Base-by-base conservation (phyloP, 2,113 vertebrate species). In the Oncorhynchus gorbuscha region DNA sequence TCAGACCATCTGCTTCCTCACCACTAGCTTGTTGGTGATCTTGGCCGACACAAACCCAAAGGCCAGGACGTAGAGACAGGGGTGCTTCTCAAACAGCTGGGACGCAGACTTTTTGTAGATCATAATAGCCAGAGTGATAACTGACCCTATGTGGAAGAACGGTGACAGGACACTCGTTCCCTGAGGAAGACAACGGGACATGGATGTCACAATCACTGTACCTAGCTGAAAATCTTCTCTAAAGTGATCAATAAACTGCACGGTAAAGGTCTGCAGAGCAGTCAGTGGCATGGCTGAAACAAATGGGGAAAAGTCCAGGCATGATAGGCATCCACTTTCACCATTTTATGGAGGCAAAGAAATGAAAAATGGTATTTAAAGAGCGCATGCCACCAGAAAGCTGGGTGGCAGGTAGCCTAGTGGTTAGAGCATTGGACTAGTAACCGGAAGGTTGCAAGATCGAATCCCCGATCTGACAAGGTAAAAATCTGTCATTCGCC, bases 21-120 rank as follows among this genome's bases (percentile, higher is more conserved):
- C 96, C 95, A 97, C 96, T 69, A 97, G 88, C 82, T 95, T 95
- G 78, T 96, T 97, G 74, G 95, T 97, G 86, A 97, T 94, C 85
- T 97, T 97, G 69, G 96, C 96, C 30, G 96, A 95, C 4, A 95
- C 93, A 85, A 94, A 96, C 51, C 96, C 95, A 80, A 96, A 97
- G 4, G 94, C 93, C 51, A 97, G 87, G 72, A 96, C 93, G 73
- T 96, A 97, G 18, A 97, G 88, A 86, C 96, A 96, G 22, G 95
- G 96, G 78, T 96, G 94, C 75, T 82, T 95, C 85, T 97, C 94
- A 81, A 97, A 97, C 76, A 97, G 93, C 84, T 94, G 93, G 72
- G 94, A 94, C 6, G 94, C 91, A 4, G 95, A 96, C 76, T 95
- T 95, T 89, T 96, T 95, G 83, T 95, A 95, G 83, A 95, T 95